Evolutionary conservation across 2,797 vertebrate species (phyloP), one percentile per base, ranked within the genome.

Genomic region (Centropyge bicolor): DNA sequence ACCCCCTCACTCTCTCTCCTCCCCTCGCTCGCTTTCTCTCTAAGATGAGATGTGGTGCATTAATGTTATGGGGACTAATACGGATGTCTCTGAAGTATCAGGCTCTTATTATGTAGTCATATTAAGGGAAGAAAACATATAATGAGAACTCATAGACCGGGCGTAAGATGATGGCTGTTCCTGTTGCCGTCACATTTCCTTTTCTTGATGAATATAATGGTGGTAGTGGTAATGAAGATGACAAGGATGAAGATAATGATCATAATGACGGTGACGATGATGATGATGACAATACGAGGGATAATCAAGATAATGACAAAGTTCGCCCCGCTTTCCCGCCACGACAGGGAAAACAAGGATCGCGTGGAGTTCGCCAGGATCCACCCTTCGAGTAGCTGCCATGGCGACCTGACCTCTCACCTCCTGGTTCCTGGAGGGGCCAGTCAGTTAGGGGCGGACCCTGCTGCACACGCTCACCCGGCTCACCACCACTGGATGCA

Each of bases 401-500:
- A 97, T 0, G 96, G 97, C 76, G 98, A 99, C 88, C 95, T 99
- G 90, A 95, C 97, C 79, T 96, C 98, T 60, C 97, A 98, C 94
- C 96, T 99, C 84, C 92, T 99, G 96, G 96, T 98, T 61, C 82
- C 96, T 0, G 95, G 97, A 24, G 92, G 97, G 67, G 92, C 96
- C 0, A 88, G 95, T 86, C 97, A 98, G 91, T 91, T 98, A 73
- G 96, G 96, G 19, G 84, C 87, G 3, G 97, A 98, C 89, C 95
- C 97, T 0, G 87, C 95, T 0, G 84, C 96, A 60, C 98, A 98
- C 14, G 85, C 96, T 67, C 97, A 97, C 88, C 95, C 97, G 0
- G 94, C 97, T 4, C 97, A 98, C 86, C 95, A 97, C 3, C 97
- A 97, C 81, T 99, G 98, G 97, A 96, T 99, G 95, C 96, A 97